Evolutionary conservation across 1,140 invertebrate genomes (phyloP), one percentile per base, ranked within the genome.

Genomic region (Plodia interpunctella): DNA sequence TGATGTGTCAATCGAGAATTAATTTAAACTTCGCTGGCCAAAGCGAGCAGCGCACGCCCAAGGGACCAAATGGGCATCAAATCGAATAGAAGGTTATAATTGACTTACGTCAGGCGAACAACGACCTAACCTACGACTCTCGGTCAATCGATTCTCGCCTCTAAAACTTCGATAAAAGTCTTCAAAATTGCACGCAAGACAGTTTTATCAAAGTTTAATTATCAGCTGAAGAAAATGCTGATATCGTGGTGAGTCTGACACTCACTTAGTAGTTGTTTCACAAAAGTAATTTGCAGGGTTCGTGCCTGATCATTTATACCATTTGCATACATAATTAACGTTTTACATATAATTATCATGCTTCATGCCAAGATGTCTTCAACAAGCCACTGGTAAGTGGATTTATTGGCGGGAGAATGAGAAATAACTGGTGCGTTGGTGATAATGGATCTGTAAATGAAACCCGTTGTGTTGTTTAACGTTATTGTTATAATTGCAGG

Each of bases 61-160:
- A 72, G 80, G 80, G 81, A 85, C 71, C 68, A 71, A 78, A 72
- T 77, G 70, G 76, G 70, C 72, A 83, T 86, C 80, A 86, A 86
- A 84, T 84, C 81, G 81, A 84, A 87, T 85, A 86, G 79, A 84
- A 83, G 73, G 76, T 83, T 83, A 87, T 84, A 87, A 86, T 86
- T 80, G 83, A 83, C 70, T 77, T 55, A 62, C 54, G 66, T 68
- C 80, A 77, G 75, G 64, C 71, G 69, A 80, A 83, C 70, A 83
- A 77, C 78, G 72, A 67, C 68, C 63, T 32, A 78, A 78, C 66
- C 62, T 69, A 61, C 68, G 38, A 54, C 55, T 59, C 54, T 55
- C 38, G 57, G 60, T 70, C 69, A 71, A 71, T 73, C 65, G 74
- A 84, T 77, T 74, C 60, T 76, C 44, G 59, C 63, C 67, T 70